Evolutionary conservation across 2,888 invertebrate species (phyloP), one percentile per base, ranked within the genome.

Genomic region (Monochamus alternatus): DNA sequence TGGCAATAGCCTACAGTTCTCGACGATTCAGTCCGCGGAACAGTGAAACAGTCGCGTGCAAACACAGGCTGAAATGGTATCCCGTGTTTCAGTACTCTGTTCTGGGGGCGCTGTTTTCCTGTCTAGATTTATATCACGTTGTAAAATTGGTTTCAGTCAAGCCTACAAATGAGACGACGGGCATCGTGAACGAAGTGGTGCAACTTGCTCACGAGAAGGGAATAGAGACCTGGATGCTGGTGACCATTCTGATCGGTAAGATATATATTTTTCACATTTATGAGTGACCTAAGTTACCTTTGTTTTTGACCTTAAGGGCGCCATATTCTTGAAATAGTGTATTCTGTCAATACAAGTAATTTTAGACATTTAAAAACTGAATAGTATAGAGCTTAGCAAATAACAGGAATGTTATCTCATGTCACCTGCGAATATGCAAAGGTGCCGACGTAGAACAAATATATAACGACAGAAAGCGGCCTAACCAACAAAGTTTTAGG

Each of bases 201-300:
- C 75, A 78, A 8, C 65, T 83, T n/a, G 83, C 81, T 5, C 81
- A 93, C 77, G 93, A 93, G 85, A 92, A 94, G 87, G 95, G 95
- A 80, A 92, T 96, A 87, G 95, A 96, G 81, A 92, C 94, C 84
- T 96, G 96, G 96, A 95, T 94, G 78, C 91, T 96, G 76, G 95
- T 96, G 75, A 94, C 96, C 83, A 95, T 97, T 86, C 92, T 95
- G 83, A 95, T 96, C 87, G 95, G 96, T 95, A 89, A 89, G 89
- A 22, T 55, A 7, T 38, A 38, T 38, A 5, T 38, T 7, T 38
- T 22, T 22, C 22, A 22, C 22, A 22, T 22, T 22, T 22, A 22
- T 22, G 22, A 22, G 22, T 22, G 22, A 22, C 22, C 22, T 22
- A 22, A 22, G 22, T 22, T 22, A 22, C 22, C 22, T 22, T 22